Evolutionary conservation across 1,140 invertebrate genomes (phyloP), one percentile per base, ranked within the genome.

Genomic region (Trachelipus rathkii): DNA sequence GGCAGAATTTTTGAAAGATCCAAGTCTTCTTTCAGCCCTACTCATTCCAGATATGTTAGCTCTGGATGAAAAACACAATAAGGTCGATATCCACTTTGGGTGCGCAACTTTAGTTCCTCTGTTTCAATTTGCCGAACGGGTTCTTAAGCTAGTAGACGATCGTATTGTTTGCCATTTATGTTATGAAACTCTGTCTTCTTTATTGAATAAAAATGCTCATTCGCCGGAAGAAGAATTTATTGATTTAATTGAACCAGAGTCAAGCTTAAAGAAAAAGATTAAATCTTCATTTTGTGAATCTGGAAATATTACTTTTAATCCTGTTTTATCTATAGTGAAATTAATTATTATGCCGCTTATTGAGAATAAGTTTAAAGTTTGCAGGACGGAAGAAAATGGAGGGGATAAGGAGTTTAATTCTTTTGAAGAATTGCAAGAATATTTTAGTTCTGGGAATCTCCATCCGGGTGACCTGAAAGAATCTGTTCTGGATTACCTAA

Each of bases 231-330:
- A 95, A 84, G 96, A 99, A 78, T 98, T 95, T 21, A 99, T 99
- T 83, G 97, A 99, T 87, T 86, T 99, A 10, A 86, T 99, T 8
- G 98, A 99, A 83, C 90, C 90, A 73, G 90, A 95, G 5, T 89
- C 91, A 9, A 88, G 89, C 83, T 90, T 99, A 1, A 97, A 96
- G 84, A 95, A 95, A 84, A 99, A 99, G 85, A 85, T 99, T 15
- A 97, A 97, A 84, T 96, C 95, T 86, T 96, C 97, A 23, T 98
- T 98, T 83, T 99, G 97, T 88, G 97, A 99, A 84, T 95, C 96
- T 11, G 96, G 96, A 74, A 99, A 99, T 85, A 68, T 77, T 1
- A 89, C 88, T 71, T 95, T 98, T 73, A 99, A 99, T 88, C 96
- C 97, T 44, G 87, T 99, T 11, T 86, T 99, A 33, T 90, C 95